phyloP scores from a whole-genome alignment of 2,113 vertebrate genomes.

The Aegotheles bennettii region DNA sequence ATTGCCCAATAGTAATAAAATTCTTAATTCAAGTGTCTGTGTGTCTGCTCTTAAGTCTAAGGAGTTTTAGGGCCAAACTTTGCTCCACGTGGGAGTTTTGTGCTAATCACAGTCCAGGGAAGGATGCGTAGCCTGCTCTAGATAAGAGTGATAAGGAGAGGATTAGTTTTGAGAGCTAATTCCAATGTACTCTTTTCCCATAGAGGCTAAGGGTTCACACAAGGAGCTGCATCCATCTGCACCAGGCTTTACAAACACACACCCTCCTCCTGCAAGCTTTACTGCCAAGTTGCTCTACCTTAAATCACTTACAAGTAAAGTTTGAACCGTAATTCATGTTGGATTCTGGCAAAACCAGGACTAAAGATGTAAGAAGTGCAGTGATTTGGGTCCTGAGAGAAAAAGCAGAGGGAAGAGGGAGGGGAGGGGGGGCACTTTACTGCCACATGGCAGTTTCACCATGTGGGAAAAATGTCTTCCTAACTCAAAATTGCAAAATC shows the following conservation, averaged over 20 bases:
- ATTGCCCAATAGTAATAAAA: background rate
- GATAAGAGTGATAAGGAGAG: background rate
- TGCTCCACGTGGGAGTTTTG: background rate
- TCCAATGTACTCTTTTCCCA: constrained; percentile 1
- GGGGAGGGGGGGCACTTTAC: background rate
- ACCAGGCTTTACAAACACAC: constrained; percentile 18
- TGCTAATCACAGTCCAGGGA: background rate
- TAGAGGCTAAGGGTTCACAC: background rate
- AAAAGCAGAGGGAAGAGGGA: background rate
- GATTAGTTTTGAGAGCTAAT: background rate
- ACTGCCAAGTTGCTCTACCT: constrained; percentile 21
- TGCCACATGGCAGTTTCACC: background rate
- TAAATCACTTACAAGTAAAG: background rate
- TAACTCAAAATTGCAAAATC: background rate
- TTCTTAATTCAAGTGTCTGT: background rate
- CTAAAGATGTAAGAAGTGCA: background rate
- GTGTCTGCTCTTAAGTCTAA: background rate
- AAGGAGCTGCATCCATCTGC: background rate
- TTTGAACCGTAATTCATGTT: background rate
- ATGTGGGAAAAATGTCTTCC: background rate
- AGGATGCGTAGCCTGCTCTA: background rate
- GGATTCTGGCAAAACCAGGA: background rate
- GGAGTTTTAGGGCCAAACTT: background rate
- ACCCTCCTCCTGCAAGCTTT: background rate
- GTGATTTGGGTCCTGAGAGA: background rate